phyloP scores from a whole-genome alignment of 2,888 invertebrate species.

The Linnaemya vulpina region DNA sequence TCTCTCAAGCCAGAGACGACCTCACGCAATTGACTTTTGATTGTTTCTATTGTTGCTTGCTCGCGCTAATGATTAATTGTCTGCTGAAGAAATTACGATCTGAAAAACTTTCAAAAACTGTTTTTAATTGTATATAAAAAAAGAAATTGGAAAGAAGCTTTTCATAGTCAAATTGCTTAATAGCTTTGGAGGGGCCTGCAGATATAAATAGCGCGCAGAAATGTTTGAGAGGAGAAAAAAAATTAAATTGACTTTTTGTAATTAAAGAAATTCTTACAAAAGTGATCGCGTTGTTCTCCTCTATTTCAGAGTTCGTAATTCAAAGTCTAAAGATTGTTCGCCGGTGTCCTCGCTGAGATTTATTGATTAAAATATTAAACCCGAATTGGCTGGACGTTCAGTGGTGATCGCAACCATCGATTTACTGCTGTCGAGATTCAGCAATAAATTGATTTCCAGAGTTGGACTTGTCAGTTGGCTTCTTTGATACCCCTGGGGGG shows the following conservation, averaged over 20 bases:
- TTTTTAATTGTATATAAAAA: background rate
- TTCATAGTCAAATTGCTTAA: background rate
- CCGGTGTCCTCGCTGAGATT: too few species aligned
- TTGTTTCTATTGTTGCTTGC: background rate
- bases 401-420: too few species aligned
- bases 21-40: slow-evolving; percentile 66
- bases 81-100: slow-evolving; percentile 47
- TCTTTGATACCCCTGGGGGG: too few species aligned
- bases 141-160: background rate
- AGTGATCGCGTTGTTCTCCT: too few species aligned
- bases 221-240: background rate
- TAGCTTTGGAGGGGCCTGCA: background rate
- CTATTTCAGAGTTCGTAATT: too few species aligned
- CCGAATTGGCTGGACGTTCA: too few species aligned
- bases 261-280: too few species aligned
- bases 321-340: too few species aligned
- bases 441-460: too few species aligned
- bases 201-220: background rate
- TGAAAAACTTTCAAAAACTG: slow-evolving; percentile 20
- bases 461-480: too few species aligned
- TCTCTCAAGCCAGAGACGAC: slow-evolving; percentile 27
- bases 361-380: too few species aligned
- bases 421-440: too few species aligned
- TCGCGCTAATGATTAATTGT: slow-evolving; percentile 62
- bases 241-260: background rate